phyloP scores from a whole-genome alignment of 2,113 vertebrate genomes.

The Ictalurus furcatus region DNA sequence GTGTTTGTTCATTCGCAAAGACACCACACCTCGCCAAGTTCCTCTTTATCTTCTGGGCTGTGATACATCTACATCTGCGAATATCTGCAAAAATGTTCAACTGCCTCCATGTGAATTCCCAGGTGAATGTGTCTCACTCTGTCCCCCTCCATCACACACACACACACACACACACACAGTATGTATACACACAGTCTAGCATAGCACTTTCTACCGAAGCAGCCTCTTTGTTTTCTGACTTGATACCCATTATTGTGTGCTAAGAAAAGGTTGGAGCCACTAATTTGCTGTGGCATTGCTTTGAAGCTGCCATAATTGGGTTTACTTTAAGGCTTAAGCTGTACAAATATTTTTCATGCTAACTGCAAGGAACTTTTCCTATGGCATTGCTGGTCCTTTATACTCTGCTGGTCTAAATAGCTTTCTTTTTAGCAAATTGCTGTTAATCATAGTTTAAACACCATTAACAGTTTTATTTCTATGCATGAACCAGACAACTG shows the following conservation, averaged over 20 bases:
- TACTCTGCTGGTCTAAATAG: not conserved
- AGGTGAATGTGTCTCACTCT: not conserved
- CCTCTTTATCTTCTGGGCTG: not conserved
- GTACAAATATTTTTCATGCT: slow-evolving; percentile 30
- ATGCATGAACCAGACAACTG: not conserved
- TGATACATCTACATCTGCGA: not conserved
- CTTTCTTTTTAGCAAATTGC: not conserved
- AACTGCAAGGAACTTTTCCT: slow-evolving; percentile 9
- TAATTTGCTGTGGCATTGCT: slow-evolving; percentile 30
- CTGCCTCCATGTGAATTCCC: not conserved
- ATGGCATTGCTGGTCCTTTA: not conserved
- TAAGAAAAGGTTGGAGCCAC: slow-evolving; percentile 10
- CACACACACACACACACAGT: not conserved
- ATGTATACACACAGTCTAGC: not conserved
- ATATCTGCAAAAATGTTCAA: not conserved
- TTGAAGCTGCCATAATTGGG: not conserved
- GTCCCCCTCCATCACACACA: not conserved
- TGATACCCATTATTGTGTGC: slow-evolving; percentile 17
- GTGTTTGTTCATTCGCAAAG: not conserved
- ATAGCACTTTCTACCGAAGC: not conserved
- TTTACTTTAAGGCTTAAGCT: slow-evolving; percentile 36
- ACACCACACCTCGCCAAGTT: not conserved
- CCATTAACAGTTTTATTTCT: not conserved
- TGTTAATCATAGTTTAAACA: not conserved
- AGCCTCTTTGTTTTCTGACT: slow-evolving; percentile 18